Evolutionary conservation across 2,113 vertebrate genomes (phyloP).

Genomic region (Cavia porcellus): DNA sequence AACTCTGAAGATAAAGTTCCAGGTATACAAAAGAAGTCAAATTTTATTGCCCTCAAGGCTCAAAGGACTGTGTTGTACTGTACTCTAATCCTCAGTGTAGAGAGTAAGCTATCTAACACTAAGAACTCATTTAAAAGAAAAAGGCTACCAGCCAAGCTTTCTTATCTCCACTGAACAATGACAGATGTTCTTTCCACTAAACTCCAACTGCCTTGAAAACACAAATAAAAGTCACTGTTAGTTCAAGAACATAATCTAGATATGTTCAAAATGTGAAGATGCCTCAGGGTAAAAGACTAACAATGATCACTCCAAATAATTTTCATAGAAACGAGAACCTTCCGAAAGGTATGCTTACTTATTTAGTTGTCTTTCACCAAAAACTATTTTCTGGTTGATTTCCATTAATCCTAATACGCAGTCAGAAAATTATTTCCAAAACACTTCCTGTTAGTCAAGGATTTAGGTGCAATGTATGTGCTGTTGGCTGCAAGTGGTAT

Average conservation of each 20-base stretch:
- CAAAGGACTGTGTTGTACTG: background rate
- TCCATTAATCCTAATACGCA: background rate
- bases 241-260: background rate
- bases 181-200: background rate
- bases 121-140: too few relatives aligned
- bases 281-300: background rate
- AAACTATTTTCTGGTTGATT: constrained; percentile 2
- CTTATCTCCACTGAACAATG: background rate
- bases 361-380: background rate
- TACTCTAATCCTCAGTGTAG: background rate
- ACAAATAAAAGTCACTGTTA: background rate
- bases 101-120: background rate
- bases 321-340: background rate
- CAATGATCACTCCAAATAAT: background rate
- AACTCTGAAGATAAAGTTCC: background rate
- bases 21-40: background rate
- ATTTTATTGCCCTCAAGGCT: background rate
- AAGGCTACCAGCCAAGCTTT: too few relatives aligned
- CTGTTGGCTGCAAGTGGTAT: too few relatives aligned
- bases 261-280: background rate
- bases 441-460: background rate
- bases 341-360: background rate
- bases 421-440: background rate
- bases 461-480: too few relatives aligned
- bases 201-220: background rate